Conservation (phyloP, 1,140 invertebrate species). For the Antheraea pernyi region DNA sequence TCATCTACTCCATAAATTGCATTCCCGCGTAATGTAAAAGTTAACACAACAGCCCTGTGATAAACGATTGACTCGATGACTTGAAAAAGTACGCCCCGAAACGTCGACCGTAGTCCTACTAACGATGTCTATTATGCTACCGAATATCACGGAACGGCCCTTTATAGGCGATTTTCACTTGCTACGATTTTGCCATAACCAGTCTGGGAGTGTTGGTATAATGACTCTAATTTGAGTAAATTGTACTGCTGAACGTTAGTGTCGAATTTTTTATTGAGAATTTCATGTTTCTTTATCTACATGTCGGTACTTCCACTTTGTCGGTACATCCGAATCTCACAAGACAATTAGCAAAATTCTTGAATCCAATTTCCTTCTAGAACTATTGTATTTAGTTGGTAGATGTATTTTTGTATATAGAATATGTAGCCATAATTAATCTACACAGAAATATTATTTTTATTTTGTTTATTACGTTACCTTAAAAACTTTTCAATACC, state of each 20-base stretch:
- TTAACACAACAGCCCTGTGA: conserved; percentile 73
- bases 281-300: too few species aligned
- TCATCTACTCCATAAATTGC: conserved; percentile 26
- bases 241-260: neutral
- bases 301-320: too few species aligned
- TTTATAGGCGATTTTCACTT: conserved; percentile 43
- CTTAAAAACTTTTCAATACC: too few species aligned
- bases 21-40: conserved; percentile 46
- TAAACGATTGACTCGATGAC: conserved; percentile 78
- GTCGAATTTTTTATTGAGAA: neutral
- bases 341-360: too few species aligned
- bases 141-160: conserved; percentile 43
- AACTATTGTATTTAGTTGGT: too few species aligned
- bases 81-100: conserved; percentile 74
- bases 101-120: conserved; percentile 55
- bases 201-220: neutral
- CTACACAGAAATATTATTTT: too few species aligned
- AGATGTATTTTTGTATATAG: too few species aligned
- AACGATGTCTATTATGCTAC: conserved; percentile 67
- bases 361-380: too few species aligned
- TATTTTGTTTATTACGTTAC: too few species aligned
- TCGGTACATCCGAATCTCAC: too few species aligned
- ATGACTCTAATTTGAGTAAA: conserved; percentile 3
- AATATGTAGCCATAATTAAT: too few species aligned
- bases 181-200: conserved; percentile 15